phyloP scores from a whole-genome alignment of 2,113 vertebrate genomes.

The Ciconia boyciana region DNA sequence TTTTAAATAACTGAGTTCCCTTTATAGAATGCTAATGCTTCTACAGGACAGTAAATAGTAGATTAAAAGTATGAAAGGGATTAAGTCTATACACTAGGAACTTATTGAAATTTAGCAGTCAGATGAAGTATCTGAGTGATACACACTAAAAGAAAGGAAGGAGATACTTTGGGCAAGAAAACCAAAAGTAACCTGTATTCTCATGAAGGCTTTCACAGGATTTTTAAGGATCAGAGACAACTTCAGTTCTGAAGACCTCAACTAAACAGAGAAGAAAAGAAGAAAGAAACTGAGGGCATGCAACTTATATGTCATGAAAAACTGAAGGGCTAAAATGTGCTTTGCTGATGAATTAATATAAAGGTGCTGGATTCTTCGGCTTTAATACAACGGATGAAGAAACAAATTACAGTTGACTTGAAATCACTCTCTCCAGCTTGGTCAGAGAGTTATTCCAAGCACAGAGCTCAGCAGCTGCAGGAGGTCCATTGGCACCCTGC shows the following conservation, averaged over 20 bases:
- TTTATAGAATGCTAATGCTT: neutral
- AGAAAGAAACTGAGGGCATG: neutral
- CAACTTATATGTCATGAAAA: neutral
- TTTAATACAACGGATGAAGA: neutral
- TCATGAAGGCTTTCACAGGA: neutral
- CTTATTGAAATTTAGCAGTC: neutral
- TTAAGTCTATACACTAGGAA: neutral
- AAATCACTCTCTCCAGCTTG: neutral
- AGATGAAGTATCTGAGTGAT: neutral
- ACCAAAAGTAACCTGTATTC: neutral
- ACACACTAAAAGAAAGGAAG: neutral
- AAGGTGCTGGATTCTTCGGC: neutral
- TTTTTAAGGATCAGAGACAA: neutral
- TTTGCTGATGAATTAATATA: neutral
- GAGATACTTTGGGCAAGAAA: neutral
- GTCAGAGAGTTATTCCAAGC: neutral
- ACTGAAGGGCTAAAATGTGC: neutral
- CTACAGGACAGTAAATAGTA: neutral
- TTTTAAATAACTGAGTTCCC: neutral
- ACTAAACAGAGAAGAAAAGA: neutral
- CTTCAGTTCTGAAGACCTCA: neutral
- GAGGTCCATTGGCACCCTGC: accelerated
- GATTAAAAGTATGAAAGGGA: neutral
- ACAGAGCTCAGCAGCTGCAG: neutral
- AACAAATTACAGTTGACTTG: neutral